Evolutionary conservation across 2,797 vertebrate genomes (phyloP), one percentile per base, ranked within the genome.

Genomic region (Eupleurogrammus muticus): DNA sequence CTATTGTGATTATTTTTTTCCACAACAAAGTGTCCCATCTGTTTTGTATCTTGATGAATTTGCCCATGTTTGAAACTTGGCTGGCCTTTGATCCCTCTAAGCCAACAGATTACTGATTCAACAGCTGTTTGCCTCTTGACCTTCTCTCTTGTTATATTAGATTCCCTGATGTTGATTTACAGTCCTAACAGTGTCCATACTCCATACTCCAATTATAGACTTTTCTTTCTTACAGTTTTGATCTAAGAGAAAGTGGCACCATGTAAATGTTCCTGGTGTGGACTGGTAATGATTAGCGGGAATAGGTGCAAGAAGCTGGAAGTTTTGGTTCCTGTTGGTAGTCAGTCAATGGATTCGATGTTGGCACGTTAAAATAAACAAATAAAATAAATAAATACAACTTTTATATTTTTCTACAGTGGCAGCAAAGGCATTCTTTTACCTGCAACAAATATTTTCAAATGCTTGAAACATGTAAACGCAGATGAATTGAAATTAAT

Each of bases 91-190:
- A 61, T 71, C 55, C 47, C 49, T 76, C 24, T 28, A 48, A 64
- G 50, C 49, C 24, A 2, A 5, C 73, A 35, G 52, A 46, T 59
- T 20, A 19, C 53, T 77, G 54, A 70, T 68, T 62, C 61, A 80
- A 19, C 79, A 84, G 77, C 76, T 83, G 80, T 51, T 79, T 11
- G 28, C 47, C 34, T 75, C 42, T 58, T 49, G 48, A 76, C 63
- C 35, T 34, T 8, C 21, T 35, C 53, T 48, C 42, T 46, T 52
- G 19, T 54, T 34, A 73, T 74, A 54, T 58, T n/a, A 53, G 16
- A 67, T 55, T 53, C 56, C n/a, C 42, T 73, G 35, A 52, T 63
- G 38, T 63, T 67, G 23, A 58, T 12, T 70, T 52, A 46, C 49
- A 42, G 52, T 47, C 66, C 56, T 51, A 34, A 46, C 44, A 52